Evolutionary conservation across 2,888 invertebrate genomes (phyloP).

Genomic region (Cepaea hortensis): DNA sequence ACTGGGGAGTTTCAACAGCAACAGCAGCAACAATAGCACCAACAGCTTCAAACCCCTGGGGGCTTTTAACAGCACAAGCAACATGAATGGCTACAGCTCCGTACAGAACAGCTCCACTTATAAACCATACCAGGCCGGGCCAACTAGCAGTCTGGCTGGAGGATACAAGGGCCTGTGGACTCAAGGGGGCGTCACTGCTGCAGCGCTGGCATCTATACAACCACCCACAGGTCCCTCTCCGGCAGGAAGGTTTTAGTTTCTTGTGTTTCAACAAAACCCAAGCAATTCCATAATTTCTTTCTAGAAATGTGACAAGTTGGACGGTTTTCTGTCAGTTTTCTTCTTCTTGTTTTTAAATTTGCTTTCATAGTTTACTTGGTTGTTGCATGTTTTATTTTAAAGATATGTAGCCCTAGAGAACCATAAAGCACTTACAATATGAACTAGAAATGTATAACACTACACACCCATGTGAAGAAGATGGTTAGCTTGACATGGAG

Average conservation of each 20-base stretch:
- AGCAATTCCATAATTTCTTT: not conserved
- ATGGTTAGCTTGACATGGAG: no score
- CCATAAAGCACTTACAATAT: no score
- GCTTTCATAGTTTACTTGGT: not conserved
- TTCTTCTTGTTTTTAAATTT: not conserved
- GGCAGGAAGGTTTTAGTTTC: slow-evolving; percentile 8
- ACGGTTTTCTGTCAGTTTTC: not conserved
- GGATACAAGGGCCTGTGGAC: slow-evolving; percentile 41
- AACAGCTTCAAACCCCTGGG: slow-evolving; percentile 26
- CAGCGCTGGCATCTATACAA: slow-evolving; percentile 38
- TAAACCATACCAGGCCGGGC: slow-evolving; percentile 32
- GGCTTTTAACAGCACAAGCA: slow-evolving; percentile 14
- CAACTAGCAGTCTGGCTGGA: not conserved
- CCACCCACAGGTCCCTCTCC: slow-evolving; percentile 24
- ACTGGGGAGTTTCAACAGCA: slow-evolving; percentile 12
- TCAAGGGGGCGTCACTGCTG: slow-evolving; percentile 39
- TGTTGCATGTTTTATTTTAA: not conserved
- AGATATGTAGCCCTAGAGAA: no score
- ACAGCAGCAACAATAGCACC: slow-evolving; percentile 5
- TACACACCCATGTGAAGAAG: no score
- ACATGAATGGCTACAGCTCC: slow-evolving; percentile 22
- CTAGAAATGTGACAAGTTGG: not conserved
- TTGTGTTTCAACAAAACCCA: no score
- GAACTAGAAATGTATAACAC: no score
- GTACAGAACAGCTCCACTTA: not conserved